These are phyloP conservation scores for Phrynosoma platyrhinos DNA, from an alignment of 2,113 vertebrate genomes.

Conservation along the genomic window DNA sequence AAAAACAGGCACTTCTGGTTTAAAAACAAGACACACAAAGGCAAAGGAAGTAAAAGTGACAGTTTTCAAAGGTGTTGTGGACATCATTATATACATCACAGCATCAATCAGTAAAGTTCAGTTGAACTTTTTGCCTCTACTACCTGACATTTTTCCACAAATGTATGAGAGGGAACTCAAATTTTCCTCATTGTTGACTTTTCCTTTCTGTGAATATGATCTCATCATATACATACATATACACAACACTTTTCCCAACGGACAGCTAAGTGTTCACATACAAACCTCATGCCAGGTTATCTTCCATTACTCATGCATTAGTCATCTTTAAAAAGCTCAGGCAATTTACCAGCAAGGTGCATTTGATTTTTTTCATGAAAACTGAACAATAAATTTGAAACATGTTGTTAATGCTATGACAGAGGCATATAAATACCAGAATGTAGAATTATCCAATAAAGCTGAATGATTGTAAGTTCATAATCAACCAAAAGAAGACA, in stretches of 20 bases:
- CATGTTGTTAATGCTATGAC: background rate
- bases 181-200: background rate
- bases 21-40: background rate
- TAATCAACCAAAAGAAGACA: background rate
- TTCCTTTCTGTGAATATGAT: background rate
- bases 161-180: background rate
- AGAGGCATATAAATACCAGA: background rate
- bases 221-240: conserved; percentile 7
- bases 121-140: background rate
- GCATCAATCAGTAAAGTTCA: background rate
- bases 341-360: fast-evolving
- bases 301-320: background rate
- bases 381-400: background rate
- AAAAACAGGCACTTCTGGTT: background rate
- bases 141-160: background rate
- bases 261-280: conserved; percentile 14
- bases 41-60: too few species aligned
- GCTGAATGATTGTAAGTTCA: background rate
- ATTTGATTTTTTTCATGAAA: background rate
- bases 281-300: background rate
- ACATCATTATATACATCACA: conserved; percentile 1
- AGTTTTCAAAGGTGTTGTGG: too few species aligned
- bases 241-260: conserved; percentile 20
- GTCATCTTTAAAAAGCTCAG: conserved; percentile 26
- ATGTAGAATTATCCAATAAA: background rate